Evolutionary conservation across 2,888 invertebrate genomes (phyloP), one percentile per base, ranked within the genome.

Genomic region (Lasioglossum zephyrum): DNA sequence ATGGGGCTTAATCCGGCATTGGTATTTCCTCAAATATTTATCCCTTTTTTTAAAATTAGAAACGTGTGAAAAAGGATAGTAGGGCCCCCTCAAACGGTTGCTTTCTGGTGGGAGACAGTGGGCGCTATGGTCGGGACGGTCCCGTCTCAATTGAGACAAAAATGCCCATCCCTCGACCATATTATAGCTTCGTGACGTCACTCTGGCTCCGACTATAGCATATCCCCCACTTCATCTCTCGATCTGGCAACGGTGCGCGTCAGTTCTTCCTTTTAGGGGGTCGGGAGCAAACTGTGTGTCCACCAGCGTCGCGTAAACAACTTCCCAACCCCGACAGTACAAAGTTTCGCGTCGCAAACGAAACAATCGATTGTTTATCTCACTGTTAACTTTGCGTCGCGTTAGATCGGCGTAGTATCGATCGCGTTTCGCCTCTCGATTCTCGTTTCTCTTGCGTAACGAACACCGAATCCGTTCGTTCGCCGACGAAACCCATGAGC

Each of bases 361-460:
- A 8, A 36, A 18, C 36, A 13, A 31, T 36, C 63, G 63, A 85
- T 80, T 47, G 53, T 73, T 57, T 13, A 31, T 31, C 6, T 31
- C 6, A 16, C 6, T 5, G 31, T 63, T 16, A 16, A 63, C 6
- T 1, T 63, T 63, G 16, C 16, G 13, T 13, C 57, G 9, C 84
- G 72, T 70, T 70, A 44, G 39, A 53, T 84, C 79, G 44, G 63
- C 80, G 73, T 60, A 22, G 72, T 79, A 86, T 85, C 85, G 77
- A 77, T 49, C 70, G 77, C 11, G 1, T 39, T 49, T 18, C 0
- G 11, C 49, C 26, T 9, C 0, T 31, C 16, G 31, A 31, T 57
- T 57, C 57, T n/a, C n/a, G 63, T 26, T 60, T n/a, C 22, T 31
- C 8, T 75, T 75, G 60, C 53, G n/a, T 63, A 75, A 66, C 66